Conservation (phyloP, 2,888 invertebrate genomes). For the Notodonta dromedarius region DNA sequence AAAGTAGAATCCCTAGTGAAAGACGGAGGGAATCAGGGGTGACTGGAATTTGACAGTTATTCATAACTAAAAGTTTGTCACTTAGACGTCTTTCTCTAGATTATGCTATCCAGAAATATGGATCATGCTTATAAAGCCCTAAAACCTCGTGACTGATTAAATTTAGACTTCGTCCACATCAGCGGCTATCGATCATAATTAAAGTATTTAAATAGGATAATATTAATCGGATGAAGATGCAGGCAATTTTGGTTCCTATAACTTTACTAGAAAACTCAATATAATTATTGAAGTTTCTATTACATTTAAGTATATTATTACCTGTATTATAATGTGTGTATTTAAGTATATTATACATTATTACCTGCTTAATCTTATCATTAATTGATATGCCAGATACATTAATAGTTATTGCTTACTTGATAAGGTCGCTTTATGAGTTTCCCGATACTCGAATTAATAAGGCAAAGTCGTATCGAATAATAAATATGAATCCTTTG, state of each 20-base stretch:
- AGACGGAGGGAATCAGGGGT: too few relatives aligned
- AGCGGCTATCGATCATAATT: neutral
- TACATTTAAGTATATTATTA: neutral
- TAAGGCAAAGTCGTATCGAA: neutral
- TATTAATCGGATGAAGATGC: neutral
- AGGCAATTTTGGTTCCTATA: neutral
- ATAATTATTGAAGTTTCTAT: neutral
- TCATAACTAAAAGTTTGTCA: neutral
- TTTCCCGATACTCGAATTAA: neutral
- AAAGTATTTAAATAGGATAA: neutral
- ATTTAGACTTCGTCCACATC: neutral
- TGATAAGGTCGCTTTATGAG: constrained; percentile 4
- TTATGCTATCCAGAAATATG: too few relatives aligned
- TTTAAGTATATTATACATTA: neutral
- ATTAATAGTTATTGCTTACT: neutral
- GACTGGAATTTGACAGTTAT: neutral
- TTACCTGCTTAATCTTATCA: neutral
- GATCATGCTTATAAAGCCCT: neutral
- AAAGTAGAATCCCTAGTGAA: neutral
- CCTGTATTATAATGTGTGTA: too few relatives aligned
- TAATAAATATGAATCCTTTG: constrained; percentile 15
- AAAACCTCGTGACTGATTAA: neutral
- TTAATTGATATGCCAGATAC: neutral
- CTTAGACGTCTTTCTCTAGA: neutral
- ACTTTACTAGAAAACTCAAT: constrained; percentile 2